Evolutionary conservation across 2,113 vertebrate species (phyloP), one percentile per base, ranked within the genome.

Genomic region (Cacatua alba): DNA sequence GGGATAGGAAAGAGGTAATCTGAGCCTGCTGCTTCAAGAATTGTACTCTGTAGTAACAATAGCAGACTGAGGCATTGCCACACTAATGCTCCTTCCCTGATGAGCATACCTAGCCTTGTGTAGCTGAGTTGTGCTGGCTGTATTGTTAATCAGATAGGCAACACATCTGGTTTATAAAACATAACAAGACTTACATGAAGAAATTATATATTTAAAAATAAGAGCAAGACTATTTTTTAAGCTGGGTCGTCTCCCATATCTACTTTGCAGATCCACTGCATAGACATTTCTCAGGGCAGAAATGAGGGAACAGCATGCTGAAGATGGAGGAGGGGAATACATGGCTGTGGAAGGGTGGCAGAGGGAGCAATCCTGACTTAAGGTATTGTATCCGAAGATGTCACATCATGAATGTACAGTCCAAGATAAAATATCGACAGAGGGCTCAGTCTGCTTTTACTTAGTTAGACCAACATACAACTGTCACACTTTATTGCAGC

Each of bases 401-500:
- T 82, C 43, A 90, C 57, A 74, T 49, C 1, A 23, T 23, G 11
- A 91, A 48, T n/a, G 24, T 51, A 35, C 26, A 48, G 5, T 23
- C 17, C 3, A 5, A 84, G 51, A 59, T 23, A 78, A 77, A 85
- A 60, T 13, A 81, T 2, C 17, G 51, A 35, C 19, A 76, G 43
- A 64, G 77, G 52, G 7, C 4, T 74, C 37, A 25, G 29, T 23
- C 18, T 59, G 49, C 21, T 91, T 71, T 82, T 68, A 55, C 20
- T n/a, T 21, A 64, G 4, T 4, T 29, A 65, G 31, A 57, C 46
- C 18, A 39, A 33, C 0, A 9, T 33, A 63, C 0, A 10, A 26
- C 7, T 41, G 43, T 48, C 26, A 57, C 1, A 1, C 20, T 52
- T 72, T 21, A 29, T 60, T 89, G n/a, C 26, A 69, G 33, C 0